Evolutionary conservation across 1,140 invertebrate species (phyloP).

Genomic region (Lordiphosa mommai): DNA sequence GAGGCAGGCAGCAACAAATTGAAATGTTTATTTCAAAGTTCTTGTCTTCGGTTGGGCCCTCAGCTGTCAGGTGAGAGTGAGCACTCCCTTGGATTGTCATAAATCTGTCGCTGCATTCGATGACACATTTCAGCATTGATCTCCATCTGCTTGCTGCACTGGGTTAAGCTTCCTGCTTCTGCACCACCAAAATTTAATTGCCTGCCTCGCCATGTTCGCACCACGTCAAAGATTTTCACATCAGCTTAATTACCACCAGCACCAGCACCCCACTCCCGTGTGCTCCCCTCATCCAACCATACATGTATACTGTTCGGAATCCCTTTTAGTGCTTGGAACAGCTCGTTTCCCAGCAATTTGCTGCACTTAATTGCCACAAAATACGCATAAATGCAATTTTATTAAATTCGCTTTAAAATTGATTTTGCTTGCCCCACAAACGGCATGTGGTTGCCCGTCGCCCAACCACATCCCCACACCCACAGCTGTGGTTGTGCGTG

Average conservation of each 20-base stretch:
- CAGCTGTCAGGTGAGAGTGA: conserved; percentile 60
- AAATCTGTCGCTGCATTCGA: conserved; percentile 61
- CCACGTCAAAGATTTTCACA: conserved; percentile 63
- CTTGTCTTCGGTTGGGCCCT: conserved; percentile 30
- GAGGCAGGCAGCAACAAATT: conserved; percentile 54
- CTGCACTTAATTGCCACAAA: conserved; percentile 65
- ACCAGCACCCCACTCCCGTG: neutral
- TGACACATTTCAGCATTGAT: conserved; percentile 38
- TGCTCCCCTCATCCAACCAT: neutral
- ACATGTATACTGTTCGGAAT: neutral
- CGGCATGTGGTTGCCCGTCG: conserved; percentile 53
- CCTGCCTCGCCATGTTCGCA: conserved; percentile 58
- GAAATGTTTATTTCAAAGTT: conserved; percentile 71
- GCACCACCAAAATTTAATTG: conserved; percentile 58
- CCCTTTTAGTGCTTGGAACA: conserved; percentile 1
- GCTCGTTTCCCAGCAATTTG: conserved; percentile 23
- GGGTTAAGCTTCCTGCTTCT: conserved; percentile 46
- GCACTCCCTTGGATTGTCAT: conserved; percentile 40
- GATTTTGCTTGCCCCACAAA: conserved; percentile 49
- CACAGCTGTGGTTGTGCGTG: conserved; percentile 48
- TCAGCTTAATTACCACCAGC: conserved; percentile 61
- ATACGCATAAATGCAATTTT: conserved; percentile 63
- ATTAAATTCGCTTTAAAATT: conserved; percentile 74
- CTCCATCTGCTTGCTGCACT: conserved; percentile 1
- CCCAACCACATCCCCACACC: conserved; percentile 13